Base-by-base conservation (phyloP, 2,797 vertebrate species). In the Anas acuta region DNA sequence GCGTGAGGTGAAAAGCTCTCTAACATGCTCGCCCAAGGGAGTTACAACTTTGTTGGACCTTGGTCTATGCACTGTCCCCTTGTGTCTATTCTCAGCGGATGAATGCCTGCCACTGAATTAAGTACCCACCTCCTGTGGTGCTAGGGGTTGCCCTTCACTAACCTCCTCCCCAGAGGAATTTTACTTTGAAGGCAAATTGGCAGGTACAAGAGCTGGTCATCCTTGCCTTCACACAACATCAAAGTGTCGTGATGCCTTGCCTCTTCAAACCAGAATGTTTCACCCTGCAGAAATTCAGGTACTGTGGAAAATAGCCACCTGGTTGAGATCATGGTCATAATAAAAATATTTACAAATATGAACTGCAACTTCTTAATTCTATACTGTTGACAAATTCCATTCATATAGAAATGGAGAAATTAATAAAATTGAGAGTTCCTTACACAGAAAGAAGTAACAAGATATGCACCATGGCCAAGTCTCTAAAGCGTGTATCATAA, bases 381-480 rank as follows among this genome's bases (percentile, higher is more conserved):
- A 22, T 32, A 62, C 6, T 26, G 41, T n/a, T 0, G 2, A 73
- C 65, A 12, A 45, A 6, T 58, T 82, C 28, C 39, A 2, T 32
- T 22, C 15, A 49, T 21, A 7, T 49, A 51, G 62, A 43, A 8
- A 2, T 9, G 10, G 9, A 16, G 84, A 87, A 84, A 57, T 3
- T 1, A 66, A 33, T 56, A 18, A 47, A 67, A 64, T 83, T 53
- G 25, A 32, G 17, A 35, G 3, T 35, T 61, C 15, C 15, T 66
- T 51, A n/a, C 17, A 21, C 16, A 41, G 20, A 12, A 83, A 32
- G 32, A 62, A 61, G 1, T 21, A 75, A 53, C 30, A 69, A 57
- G 0, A 1, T 15, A 58, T 18, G 13, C 6, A 45, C 6, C 1
- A 4, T 6, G 19, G 3, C 43, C 79, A 9, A 37, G 10, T 7